phyloP scores from a whole-genome alignment of 2,113 vertebrate species.

The Sarotherodon lohbergeri region DNA sequence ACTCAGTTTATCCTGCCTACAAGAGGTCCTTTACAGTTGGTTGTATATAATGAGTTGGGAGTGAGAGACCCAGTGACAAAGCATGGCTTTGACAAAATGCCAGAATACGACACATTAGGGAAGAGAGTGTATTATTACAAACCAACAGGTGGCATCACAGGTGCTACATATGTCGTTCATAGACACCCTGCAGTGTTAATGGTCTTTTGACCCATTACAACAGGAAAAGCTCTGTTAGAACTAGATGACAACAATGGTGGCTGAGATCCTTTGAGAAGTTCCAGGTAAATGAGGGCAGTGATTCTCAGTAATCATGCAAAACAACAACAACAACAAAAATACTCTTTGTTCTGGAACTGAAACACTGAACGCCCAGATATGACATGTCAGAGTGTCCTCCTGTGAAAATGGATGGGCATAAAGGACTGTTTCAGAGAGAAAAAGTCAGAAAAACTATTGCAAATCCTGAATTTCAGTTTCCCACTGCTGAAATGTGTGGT shows the following conservation, averaged over 20 bases:
- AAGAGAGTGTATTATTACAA: not conserved
- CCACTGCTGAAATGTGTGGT: not conserved
- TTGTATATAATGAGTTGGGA: not conserved
- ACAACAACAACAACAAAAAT: not conserved
- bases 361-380: not conserved
- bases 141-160: not conserved
- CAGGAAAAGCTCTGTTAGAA: not conserved
- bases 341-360: not conserved
- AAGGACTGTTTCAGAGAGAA: not conserved
- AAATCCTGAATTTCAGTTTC: not conserved
- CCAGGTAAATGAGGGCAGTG: not conserved
- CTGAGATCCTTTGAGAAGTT: not conserved
- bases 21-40: not conserved
- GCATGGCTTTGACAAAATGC: not conserved
- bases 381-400: not conserved
- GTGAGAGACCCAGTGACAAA: not conserved
- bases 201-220: not conserved
- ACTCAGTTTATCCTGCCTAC: not conserved
- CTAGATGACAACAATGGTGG: not conserved
- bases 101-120: not conserved
- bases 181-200: not conserved
- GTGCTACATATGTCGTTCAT: not conserved
- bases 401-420: not conserved
- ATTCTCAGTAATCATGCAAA: not conserved
- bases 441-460: not conserved